These are phyloP conservation scores for Holothuria scabra DNA, from an alignment of 53 echinoderm and acorn worm genomes.

Conservation along the genomic window DNA sequence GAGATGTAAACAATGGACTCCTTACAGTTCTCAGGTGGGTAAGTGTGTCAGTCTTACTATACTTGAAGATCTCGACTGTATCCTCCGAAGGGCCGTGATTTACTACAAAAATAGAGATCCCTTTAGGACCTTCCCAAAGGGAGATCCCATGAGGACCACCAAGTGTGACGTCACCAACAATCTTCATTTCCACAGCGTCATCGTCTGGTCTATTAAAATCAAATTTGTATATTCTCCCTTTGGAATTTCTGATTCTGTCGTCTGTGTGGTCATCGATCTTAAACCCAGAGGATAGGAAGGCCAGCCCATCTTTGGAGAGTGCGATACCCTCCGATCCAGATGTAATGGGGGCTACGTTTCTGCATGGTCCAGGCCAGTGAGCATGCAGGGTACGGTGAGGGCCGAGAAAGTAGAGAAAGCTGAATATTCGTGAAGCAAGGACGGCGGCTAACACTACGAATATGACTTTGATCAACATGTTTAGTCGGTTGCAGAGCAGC, in stretches of 20 bases:
- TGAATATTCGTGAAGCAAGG: constrained; percentile 6
- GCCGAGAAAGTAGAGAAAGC: constrained; percentile 16
- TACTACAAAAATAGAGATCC: constrained; percentile 57
- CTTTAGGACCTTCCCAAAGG: constrained; percentile 67
- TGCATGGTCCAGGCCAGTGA: constrained; percentile 46
- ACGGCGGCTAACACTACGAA: background rate
- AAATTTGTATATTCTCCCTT: constrained; percentile 51
- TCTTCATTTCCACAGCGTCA: constrained; percentile 58
- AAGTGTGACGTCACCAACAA: constrained; percentile 44
- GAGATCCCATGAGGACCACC: constrained; percentile 70
- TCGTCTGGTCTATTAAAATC: constrained; percentile 82
- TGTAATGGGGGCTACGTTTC: constrained; percentile 18
- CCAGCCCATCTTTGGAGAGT: constrained; percentile 22
- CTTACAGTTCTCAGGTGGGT: background rate
- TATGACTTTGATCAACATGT: constrained; percentile 20
- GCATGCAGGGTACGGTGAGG: background rate
- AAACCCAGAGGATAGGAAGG: constrained; percentile 37
- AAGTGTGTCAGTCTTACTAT: background rate
- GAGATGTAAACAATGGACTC: constrained; percentile 38
- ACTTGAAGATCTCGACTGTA: constrained; percentile 28
- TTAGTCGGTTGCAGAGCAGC: background rate
- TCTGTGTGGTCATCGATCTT: constrained; percentile 1
- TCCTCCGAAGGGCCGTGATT: constrained; percentile 24
- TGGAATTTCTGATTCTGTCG: background rate
- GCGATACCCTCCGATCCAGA: constrained; percentile 35